Base-by-base conservation (phyloP, 2,797 vertebrate species). In the Sorex maritimensis region DNA sequence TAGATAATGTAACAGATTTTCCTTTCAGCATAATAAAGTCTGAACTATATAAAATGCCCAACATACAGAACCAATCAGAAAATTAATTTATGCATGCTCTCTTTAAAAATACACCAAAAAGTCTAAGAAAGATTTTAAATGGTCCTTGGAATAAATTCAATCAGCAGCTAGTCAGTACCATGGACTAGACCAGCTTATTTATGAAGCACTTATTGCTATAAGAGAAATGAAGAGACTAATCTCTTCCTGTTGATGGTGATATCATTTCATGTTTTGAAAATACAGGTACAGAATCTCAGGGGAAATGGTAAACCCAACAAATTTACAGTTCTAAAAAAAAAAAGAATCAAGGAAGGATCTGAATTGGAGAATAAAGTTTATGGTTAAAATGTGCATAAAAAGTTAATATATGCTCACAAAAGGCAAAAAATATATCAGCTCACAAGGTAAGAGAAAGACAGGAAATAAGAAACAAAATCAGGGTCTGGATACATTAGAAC, bases 51-150 rank as follows among this genome's bases (percentile, higher is more conserved):
- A 79, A 61, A 86, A 93, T 72, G 94, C 81, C 44, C 67, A 88
- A 63, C 24, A 69, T 75, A 93, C 2, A 69, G 41, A 93, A 75
- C 46, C 26, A 71, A 92, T 71, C 67, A 88, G 91, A 81, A 93
- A 93, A 79, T 78, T 69, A 86, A 82, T 81, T 92, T 46, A 74
- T 63, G 68, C 3, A 69, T 24, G 30, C 21, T 49, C 55, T 44
- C 28, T 80, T 30, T 82, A 95, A 94, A 82, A n/a, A 14, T 58
- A 77, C 67, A 92, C 90, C 44, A 26, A 68, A 82, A 90, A 58
- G 15, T 92, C 88, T 88, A 93, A 13, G 12, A 58, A 58, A 21
- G 55, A 5, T 13, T 5, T 13, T 58, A 21, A 58, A 21, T 58
- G 55, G 19, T 21, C 55, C 41, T 67, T 63, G 17, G 71, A 73